Conservation (phyloP, 2,797 vertebrate species). For the Mycteria americana region DNA sequence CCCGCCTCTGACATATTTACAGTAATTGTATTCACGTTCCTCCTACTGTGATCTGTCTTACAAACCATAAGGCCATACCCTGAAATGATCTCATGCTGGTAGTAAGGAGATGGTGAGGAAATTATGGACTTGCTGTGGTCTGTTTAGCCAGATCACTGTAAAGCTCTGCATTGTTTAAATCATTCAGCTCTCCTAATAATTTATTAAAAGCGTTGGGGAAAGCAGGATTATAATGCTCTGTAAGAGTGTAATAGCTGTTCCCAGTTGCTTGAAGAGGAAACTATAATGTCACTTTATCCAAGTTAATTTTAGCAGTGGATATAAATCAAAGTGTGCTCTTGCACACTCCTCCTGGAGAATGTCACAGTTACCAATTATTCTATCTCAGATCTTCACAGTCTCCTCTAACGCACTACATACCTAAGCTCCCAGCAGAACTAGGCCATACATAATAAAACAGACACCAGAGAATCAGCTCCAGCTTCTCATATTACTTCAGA, state of each 20-base stretch:
- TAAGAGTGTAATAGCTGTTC: background rate
- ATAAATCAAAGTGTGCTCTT: constrained; percentile 24
- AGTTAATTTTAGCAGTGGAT: constrained; percentile 32
- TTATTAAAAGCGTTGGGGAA: background rate
- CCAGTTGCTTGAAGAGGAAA: constrained; percentile 19
- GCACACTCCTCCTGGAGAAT: background rate
- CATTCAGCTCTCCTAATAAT: constrained; percentile 3
- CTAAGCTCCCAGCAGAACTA: background rate
- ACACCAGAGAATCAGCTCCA: constrained; percentile 3
- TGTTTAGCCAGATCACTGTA: background rate
- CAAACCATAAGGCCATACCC: background rate
- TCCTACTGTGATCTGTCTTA: background rate
- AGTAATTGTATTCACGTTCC: background rate
- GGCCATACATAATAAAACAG: constrained; percentile 6
- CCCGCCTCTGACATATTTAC: background rate
- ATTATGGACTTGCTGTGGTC: background rate
- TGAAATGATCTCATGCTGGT: background rate
- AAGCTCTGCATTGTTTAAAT: constrained; percentile 21
- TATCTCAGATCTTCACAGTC: background rate
- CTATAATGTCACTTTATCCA: constrained; percentile 8
- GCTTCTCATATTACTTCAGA: constrained; percentile 28
- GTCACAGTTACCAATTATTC: constrained; percentile 10
- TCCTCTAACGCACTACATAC: background rate
- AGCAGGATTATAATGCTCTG: background rate
- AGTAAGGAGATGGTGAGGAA: background rate